Evolutionary conservation across 2,113 vertebrate genomes (phyloP).

Genomic region (Protomyctophum bolini): DNA sequence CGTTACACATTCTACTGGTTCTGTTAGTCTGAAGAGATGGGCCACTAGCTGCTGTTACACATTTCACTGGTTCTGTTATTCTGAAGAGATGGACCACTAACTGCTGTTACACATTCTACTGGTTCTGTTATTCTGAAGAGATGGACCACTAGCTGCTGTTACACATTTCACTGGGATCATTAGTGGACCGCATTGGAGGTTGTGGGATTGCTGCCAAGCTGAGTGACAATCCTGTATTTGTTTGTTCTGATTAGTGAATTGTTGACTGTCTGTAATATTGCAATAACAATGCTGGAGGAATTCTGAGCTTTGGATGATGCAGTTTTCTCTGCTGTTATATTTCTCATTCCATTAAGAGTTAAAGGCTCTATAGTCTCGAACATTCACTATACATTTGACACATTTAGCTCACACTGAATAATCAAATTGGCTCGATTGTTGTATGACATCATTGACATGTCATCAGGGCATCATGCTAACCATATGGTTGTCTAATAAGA

Average conservation of each 20-base stretch:
- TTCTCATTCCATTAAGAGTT: conserved; percentile 45
- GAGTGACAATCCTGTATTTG: conserved; percentile 68
- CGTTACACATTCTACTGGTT: no score
- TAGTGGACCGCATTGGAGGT: conserved; percentile 55
- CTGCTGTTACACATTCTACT: no score
- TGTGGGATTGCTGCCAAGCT: conserved; percentile 63
- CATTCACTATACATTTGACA: background rate
- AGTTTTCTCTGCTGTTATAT: conserved; percentile 36
- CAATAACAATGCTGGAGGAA: conserved; percentile 62
- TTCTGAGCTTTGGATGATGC: conserved; percentile 38
- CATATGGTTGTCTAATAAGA: no score
- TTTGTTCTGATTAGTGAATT: conserved; percentile 62
- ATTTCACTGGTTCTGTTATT: conserved; percentile 27
- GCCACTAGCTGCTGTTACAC: no score
- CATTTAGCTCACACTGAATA: conserved; percentile 9
- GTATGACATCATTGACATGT: background rate
- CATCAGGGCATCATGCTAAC: conserved; percentile 26
- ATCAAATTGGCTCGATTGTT: conserved; percentile 3
- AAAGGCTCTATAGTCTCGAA: conserved; percentile 6
- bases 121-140: no score
- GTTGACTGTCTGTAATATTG: conserved; percentile 61
- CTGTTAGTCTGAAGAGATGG: conserved; percentile 47
- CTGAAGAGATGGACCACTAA: conserved; percentile 51
- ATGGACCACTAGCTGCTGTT: conserved; percentile 50
- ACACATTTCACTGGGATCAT: conserved; percentile 48